phyloP scores from a whole-genome alignment of 2,888 invertebrate genomes.

The Choreutis nemorana region DNA sequence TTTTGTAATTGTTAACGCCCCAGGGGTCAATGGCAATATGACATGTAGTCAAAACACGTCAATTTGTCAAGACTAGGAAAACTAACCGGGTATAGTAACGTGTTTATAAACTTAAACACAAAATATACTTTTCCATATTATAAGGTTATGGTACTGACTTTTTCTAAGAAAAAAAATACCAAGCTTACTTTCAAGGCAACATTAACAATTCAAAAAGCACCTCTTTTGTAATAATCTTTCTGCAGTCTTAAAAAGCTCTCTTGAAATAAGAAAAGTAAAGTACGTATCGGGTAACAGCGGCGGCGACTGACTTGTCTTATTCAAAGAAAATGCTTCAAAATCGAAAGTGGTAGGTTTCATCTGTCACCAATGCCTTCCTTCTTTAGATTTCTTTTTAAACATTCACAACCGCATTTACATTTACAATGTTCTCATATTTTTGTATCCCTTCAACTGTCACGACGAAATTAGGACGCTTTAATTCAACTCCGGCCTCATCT shows the following conservation, averaged over 20 bases:
- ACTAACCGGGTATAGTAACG: slow-evolving; percentile 5
- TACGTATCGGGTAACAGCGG: slow-evolving; percentile 27
- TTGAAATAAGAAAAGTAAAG: slow-evolving; percentile 28
- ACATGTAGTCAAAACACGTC: slow-evolving; percentile 42
- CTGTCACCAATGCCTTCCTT: too few species aligned
- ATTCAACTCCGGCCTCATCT: slow-evolving; percentile 19
- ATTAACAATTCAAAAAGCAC: too few species aligned
- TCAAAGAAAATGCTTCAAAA: slow-evolving; percentile 28
- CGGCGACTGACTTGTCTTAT: slow-evolving; percentile 20
- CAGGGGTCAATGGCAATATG: slow-evolving; percentile 31
- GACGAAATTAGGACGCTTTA: too few species aligned
- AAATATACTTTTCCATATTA: too few species aligned
- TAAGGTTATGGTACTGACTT: too few species aligned
- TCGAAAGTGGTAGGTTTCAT: slow-evolving; percentile 30
- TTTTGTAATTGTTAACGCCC: slow-evolving; percentile 60
- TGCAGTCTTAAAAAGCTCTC: slow-evolving; percentile 16
- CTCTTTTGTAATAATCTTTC: too few species aligned
- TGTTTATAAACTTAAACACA: too few species aligned
- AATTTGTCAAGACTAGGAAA: slow-evolving; percentile 24
- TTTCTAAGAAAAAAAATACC: too few species aligned
- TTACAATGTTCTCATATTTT: slow-evolving; percentile 43
- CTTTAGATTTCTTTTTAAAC: too few species aligned
- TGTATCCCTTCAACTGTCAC: too few species aligned
- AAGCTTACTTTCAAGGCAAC: too few species aligned
- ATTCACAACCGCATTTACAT: too few species aligned